Percentiles rank a stretch among this genome's conserved stretches.
Conservation (phyloP, 2,113 vertebrate genomes). For the Craseonycteris thonglongyai region DNA sequence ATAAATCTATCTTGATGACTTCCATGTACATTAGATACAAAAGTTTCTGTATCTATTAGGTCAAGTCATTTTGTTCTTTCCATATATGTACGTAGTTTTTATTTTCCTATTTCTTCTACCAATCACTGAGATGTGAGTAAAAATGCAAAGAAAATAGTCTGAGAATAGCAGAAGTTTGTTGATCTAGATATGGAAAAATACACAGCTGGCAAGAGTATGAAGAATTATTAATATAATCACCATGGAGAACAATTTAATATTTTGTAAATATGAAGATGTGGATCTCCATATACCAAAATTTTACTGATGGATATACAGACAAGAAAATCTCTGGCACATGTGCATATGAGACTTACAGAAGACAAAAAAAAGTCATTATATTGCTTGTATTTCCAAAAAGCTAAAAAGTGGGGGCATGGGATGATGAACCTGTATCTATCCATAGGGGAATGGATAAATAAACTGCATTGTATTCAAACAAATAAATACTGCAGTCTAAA, state of each 20-base stretch:
- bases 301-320: not conserved
- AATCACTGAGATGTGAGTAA: not conserved
- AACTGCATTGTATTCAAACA: not conserved
- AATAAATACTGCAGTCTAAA: not conserved
- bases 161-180: not conserved
- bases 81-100: not conserved
- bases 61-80: not conserved
- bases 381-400: not conserved
- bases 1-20: not conserved
- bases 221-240: not conserved
- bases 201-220: not conserved
- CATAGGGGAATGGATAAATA: not conserved
- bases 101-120: not conserved
- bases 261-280: not conserved
- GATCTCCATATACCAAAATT: not conserved
- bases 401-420: not conserved
- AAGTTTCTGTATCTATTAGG: not conserved
- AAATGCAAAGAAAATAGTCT: not conserved
- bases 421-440: not conserved
- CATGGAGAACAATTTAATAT: not conserved
- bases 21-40: not conserved
- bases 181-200: not conserved
- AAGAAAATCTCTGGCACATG: not conserved
- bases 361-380: not conserved
- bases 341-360: not conserved